phyloP scores from a whole-genome alignment of 2,888 invertebrate species.

The Syrista parreyssii region DNA sequence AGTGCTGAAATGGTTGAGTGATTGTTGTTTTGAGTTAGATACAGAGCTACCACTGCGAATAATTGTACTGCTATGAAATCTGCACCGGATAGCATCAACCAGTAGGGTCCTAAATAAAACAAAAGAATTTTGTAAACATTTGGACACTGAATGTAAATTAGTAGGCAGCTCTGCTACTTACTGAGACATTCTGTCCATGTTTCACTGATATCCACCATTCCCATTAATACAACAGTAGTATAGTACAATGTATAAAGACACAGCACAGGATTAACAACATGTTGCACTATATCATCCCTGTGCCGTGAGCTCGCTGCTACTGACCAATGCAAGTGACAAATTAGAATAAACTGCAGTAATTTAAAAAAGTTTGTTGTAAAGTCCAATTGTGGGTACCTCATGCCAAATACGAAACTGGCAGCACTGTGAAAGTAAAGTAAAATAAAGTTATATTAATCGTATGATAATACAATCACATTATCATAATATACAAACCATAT shows the following conservation, averaged over 20 bases:
- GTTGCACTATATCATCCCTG: constrained; percentile 61
- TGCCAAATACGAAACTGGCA: constrained; percentile 64
- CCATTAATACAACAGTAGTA: constrained; percentile 65
- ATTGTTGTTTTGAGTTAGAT: constrained; percentile 61
- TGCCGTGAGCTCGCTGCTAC: constrained; percentile 66
- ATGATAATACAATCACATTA: background rate
- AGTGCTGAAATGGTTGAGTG: constrained; percentile 44
- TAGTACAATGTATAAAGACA: constrained; percentile 65
- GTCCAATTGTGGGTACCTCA: constrained; percentile 65
- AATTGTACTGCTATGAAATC: constrained; percentile 68
- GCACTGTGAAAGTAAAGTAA: constrained; percentile 55
- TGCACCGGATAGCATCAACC: constrained; percentile 67
- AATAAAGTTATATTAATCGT: background rate
- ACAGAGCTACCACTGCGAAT: constrained; percentile 67
- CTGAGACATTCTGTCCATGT: constrained; percentile 68
- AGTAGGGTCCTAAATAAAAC: constrained; percentile 64
- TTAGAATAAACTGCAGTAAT: constrained; percentile 66
- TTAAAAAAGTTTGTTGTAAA: constrained; percentile 67
- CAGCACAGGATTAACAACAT: constrained; percentile 66
- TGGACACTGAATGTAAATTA: constrained; percentile 1
- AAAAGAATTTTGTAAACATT: background rate
- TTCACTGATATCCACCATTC: constrained; percentile 65
- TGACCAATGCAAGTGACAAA: constrained; percentile 69
- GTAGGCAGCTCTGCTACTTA: constrained; percentile 47
- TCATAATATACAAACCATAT: constrained; percentile 60